Percentiles rank a stretch among this genome's conserved stretches.
Evolutionary conservation across 2,888 invertebrate species (phyloP).

Genomic region (Mystacides longicornis): DNA sequence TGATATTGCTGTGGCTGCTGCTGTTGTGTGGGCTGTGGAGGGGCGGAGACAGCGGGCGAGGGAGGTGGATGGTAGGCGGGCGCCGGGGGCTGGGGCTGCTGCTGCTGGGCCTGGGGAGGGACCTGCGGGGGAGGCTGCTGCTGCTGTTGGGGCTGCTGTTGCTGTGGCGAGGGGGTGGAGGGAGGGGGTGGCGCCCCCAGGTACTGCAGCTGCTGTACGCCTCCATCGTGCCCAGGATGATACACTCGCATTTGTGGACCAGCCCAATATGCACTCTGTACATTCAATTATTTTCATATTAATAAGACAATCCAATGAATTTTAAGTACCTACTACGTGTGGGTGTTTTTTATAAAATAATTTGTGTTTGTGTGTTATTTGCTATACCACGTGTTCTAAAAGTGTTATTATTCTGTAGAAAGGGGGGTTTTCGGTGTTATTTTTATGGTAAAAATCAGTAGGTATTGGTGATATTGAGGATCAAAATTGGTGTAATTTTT

Average conservation of each 20-base stretch:
- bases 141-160: conserved; percentile 36
- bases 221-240: conserved; percentile 33
- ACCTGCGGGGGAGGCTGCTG: conserved; percentile 33
- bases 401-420: too few species aligned
- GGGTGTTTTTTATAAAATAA: too few species aligned
- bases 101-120: conserved; percentile 34
- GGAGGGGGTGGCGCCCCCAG: conserved; percentile 49
- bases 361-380: too few species aligned
- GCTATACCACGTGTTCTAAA: too few species aligned
- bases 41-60: conserved; percentile 32
- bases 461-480: too few species aligned
- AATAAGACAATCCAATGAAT: too few species aligned
- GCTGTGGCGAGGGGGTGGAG: conserved; percentile 43
- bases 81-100: conserved; percentile 39
- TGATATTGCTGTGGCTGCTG: conserved; percentile 43
- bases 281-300: too few species aligned
- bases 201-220: conserved; percentile 40
- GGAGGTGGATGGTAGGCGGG: conserved; percentile 36
- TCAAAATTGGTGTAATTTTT: too few species aligned
- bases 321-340: too few species aligned
- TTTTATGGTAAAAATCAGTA: too few species aligned
- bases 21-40: conserved; percentile 30
- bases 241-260: conserved; percentile 61
- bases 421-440: too few species aligned
- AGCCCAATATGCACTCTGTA: conserved; percentile 31